Evolutionary conservation across 2,797 vertebrate genomes (phyloP).

Genomic region (Anguilla obscura): DNA sequence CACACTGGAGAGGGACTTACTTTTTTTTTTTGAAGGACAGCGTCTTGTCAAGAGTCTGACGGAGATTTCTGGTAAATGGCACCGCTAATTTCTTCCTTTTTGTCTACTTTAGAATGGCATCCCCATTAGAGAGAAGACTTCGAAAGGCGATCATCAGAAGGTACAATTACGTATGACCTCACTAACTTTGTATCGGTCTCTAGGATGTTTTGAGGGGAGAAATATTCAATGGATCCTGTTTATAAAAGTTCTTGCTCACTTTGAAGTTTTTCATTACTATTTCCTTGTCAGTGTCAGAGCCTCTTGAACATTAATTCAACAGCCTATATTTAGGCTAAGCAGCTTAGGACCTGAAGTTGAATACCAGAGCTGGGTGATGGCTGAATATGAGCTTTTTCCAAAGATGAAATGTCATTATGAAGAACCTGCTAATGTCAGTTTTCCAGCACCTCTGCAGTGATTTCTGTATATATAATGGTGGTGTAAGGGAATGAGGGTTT

Average conservation of each 20-base stretch:
- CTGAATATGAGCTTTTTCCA: not conserved
- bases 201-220: not conserved
- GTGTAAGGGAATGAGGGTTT: not conserved
- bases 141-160: slow-evolving; percentile 75
- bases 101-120: slow-evolving; percentile 75
- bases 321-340: not conserved
- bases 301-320: not conserved
- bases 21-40: slow-evolving; percentile 29
- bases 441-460: not conserved
- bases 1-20: slow-evolving; percentile 42
- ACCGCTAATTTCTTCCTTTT: slow-evolving; percentile 58
- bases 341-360: not conserved
- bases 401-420: not conserved
- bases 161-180: slow-evolving; percentile 61
- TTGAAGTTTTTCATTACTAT: not conserved
- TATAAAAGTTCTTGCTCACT: not conserved
- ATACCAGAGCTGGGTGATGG: not conserved
- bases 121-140: slow-evolving; percentile 76
- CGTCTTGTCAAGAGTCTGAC: slow-evolving; percentile 41
- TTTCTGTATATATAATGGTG: not conserved
- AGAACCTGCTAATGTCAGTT: not conserved
- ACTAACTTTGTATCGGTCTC: not conserved
- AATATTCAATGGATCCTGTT: not conserved
- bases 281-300: not conserved
- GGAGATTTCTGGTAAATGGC: slow-evolving; percentile 10